Conservation (phyloP, 2,113 vertebrate species). For the Polypterus bichir region DNA sequence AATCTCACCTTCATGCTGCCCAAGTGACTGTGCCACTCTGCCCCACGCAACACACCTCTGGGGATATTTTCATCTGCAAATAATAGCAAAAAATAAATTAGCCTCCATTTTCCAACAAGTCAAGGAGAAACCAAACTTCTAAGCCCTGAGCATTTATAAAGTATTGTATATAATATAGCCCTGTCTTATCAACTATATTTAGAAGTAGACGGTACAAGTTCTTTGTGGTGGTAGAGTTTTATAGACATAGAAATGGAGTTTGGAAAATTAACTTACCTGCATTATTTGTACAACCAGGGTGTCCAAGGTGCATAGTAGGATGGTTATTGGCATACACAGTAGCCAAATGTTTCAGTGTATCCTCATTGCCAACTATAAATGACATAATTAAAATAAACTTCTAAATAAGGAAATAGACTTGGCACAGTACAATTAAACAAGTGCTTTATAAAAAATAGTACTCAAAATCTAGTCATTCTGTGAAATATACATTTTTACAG, state of each 20-base stretch:
- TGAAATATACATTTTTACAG: no score
- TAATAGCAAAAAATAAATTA: not conserved
- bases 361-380: slow-evolving; percentile 74
- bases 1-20: slow-evolving; percentile 88
- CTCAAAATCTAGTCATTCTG: no score
- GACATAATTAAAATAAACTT: not conserved
- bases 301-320: slow-evolving; percentile 77
- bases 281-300: slow-evolving; percentile 70
- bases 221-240: no score
- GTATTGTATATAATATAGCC: no score
- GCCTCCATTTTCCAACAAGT: not conserved
- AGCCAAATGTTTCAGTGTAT: slow-evolving; percentile 82
- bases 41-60: slow-evolving; percentile 78
- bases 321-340: slow-evolving; percentile 84
- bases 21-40: slow-evolving; percentile 82
- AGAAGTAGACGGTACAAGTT: no score
- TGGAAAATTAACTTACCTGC: slow-evolving; percentile 51
- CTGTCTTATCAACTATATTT: not conserved
- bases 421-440: not conserved
- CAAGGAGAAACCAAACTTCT: no score
- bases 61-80: slow-evolving; percentile 56
- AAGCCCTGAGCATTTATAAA: no score
- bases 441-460: no score
- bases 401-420: not conserved
- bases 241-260: no score